Percentiles rank a stretch among this genome's conserved stretches.
phyloP scores from a whole-genome alignment of 2,888 invertebrate genomes.

The Balanococcus diminutus region DNA sequence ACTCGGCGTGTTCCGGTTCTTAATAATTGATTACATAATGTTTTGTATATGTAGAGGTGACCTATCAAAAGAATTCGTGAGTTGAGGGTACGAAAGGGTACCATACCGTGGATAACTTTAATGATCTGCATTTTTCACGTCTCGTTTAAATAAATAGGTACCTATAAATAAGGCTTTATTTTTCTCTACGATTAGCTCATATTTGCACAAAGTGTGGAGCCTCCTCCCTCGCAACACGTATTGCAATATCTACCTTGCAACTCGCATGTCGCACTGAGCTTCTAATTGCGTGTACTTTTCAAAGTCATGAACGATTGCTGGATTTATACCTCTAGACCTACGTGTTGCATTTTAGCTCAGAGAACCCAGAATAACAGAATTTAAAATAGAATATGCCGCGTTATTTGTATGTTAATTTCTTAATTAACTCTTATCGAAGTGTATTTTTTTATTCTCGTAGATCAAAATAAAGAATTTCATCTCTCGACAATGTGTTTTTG shows the following conservation, averaged over 20 bases:
- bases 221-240: neutral
- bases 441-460: neutral
- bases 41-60: conserved; percentile 25
- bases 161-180: neutral
- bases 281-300: neutral
- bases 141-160: conserved; percentile 4
- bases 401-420: neutral
- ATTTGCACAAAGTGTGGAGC: neutral
- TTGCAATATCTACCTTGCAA: neutral
- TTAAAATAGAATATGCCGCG: no score
- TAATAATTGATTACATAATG: conserved; percentile 22
- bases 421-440: neutral
- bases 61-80: neutral
- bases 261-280: neutral
- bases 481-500: neutral
- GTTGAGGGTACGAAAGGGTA: conserved; percentile 1
- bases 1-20: conserved; percentile 6
- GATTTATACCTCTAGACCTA: no score
- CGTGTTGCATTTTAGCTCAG: neutral
- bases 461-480: neutral
- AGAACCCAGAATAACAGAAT: neutral
- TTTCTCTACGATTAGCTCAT: neutral
- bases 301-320: neutral
- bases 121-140: neutral
- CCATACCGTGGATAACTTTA: neutral